Base-by-base conservation (phyloP, 2,113 vertebrate genomes). In the Gila orcuttii region DNA sequence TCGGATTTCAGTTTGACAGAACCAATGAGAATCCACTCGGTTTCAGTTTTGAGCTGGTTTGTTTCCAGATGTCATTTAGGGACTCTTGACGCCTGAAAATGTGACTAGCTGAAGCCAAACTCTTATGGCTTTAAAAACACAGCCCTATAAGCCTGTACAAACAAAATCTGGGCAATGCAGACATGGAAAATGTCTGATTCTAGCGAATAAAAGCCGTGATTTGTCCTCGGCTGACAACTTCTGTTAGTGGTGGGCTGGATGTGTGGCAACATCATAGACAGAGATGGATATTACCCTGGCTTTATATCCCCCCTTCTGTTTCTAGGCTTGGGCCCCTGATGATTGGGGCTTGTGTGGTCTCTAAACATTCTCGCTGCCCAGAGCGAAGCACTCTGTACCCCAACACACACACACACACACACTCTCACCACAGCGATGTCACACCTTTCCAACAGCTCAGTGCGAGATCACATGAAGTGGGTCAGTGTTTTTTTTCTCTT, bases 401-500 rank as follows among this genome's bases (percentile, higher is more conserved):
- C 87, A 81, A 91, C 91, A 88, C 90, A 93, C 92, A 93, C 90
- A 93, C 91, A 93, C 90, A 93, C 93, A 95, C 92, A 90, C 92
- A 94, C 92, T 93, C 90, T 92, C 93, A 93, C 89, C 90, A 89
- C 89, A 91, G 85, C 92, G 92, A 95, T 96, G 95, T 94, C 94
- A 90, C 94, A 95, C 92, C 93, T 94, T 93, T 92, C 94, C 90
- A 94, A 93, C 95, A 95, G 85, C 93, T 91, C 92, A 91, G 93
- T 94, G 87, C 94, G 94, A 92, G 94, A 94, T 89, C 94, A 95
- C 93, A 95, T 95, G 94, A 96, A 96, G 93, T 96, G 95, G 95
- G 95, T 95, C 92, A 95, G 94, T 95, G 90, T 87, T 92, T 91
- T 90, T 86, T 86, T 88, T 86, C 39, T 77, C 81, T 62, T 28